Percentiles rank a stretch among this genome's conserved stretches.
phyloP scores from a whole-genome alignment of 2,113 vertebrate genomes.

The Delphinus delphis region DNA sequence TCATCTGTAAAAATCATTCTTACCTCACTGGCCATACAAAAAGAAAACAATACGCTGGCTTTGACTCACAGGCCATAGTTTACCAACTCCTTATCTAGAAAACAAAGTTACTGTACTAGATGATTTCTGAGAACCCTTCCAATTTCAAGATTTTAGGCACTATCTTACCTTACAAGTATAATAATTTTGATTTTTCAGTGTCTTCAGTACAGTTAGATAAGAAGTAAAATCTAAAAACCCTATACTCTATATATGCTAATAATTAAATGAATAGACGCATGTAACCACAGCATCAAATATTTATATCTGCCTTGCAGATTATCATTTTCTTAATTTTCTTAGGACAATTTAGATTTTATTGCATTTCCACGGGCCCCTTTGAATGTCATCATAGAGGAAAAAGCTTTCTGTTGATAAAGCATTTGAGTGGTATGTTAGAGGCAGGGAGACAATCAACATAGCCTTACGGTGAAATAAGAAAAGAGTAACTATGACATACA shows the following conservation, averaged over 20 bases:
- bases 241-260: not conserved
- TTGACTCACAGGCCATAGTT: not conserved
- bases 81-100: constrained; percentile 11
- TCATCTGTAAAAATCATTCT: constrained; percentile 14
- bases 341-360: constrained; percentile 40
- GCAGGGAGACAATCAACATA: not conserved
- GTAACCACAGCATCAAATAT: not conserved
- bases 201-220: not conserved
- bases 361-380: not conserved
- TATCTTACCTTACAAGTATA: not conserved
- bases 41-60: not conserved
- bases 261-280: constrained; percentile 24
- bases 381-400: not conserved
- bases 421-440: not conserved
- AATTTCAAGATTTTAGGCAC: not conserved
- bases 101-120: not conserved
- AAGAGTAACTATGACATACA: not conserved
- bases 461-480: not conserved
- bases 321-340: constrained; percentile 16
- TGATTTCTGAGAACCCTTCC: not conserved
- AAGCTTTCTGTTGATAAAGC: not conserved
- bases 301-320: constrained; percentile 46
- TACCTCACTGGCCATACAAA: not conserved
- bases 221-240: not conserved
- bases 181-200: constrained; percentile 25